A percentile compares a stretch with the other conserved stretches of the same genome.
phyloP scores from a whole-genome alignment of 1,140 invertebrate species.

The Homarus americanus region DNA sequence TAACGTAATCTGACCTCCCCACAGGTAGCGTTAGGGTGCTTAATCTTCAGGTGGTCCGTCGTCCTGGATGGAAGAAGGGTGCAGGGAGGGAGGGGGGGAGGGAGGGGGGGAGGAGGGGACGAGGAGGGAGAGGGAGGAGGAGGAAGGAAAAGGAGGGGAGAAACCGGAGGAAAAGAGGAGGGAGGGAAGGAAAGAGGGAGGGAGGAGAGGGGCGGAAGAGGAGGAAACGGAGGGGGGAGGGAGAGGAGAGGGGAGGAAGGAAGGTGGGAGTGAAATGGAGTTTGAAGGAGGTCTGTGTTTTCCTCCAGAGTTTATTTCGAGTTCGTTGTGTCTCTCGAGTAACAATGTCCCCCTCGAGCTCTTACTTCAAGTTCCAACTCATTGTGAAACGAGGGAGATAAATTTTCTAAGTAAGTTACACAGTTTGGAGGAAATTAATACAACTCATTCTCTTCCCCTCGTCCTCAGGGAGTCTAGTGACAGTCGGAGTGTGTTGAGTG shows the following conservation, averaged over 20 bases:
- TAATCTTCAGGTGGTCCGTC: too few species aligned
- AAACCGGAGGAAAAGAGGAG: background rate
- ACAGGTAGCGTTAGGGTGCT: too few species aligned
- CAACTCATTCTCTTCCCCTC: background rate
- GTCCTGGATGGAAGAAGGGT: background rate
- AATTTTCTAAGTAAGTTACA: too few species aligned
- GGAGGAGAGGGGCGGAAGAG: background rate
- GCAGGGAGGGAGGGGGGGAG: background rate
- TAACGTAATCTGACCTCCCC: too few species aligned
- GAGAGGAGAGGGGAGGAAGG: background rate
- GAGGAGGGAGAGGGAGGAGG: background rate
- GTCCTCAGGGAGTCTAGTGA: too few species aligned
- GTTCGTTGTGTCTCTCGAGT: too few species aligned
- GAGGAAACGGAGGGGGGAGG: background rate
- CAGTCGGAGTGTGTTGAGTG: too few species aligned
- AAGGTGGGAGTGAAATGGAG: background rate
- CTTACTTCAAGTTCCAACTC: too few species aligned
- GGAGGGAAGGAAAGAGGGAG: slow-evolving; percentile 1
- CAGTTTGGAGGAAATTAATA: background rate
- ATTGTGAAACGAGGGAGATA: too few species aligned
- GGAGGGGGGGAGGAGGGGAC: background rate
- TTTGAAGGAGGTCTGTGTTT: too few species aligned
- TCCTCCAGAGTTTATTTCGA: too few species aligned
- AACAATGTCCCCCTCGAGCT: too few species aligned
- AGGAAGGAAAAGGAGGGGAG: background rate